Percentiles rank a stretch among this genome's conserved stretches.
These are phyloP conservation scores for Numenius phaeopus DNA, from an alignment of 2,797 vertebrate genomes.

Conservation along the genomic window DNA sequence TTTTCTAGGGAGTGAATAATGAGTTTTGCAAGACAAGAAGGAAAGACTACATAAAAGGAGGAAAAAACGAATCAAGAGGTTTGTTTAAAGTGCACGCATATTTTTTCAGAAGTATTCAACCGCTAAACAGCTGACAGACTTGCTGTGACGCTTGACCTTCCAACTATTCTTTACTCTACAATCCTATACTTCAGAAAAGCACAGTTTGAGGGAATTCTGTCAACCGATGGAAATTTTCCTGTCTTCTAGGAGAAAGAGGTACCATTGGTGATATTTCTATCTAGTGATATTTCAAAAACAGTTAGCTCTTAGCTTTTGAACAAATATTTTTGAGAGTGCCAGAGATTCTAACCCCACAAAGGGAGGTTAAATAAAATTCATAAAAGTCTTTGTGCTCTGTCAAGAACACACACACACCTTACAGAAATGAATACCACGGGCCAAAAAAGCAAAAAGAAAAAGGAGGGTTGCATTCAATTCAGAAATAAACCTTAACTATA, in stretches of 20 bases:
- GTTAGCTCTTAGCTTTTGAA: constrained; percentile 49
- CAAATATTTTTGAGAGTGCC: constrained; percentile 23
- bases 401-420: background rate
- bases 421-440: background rate
- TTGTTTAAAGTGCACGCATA: constrained; percentile 37
- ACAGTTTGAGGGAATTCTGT: constrained; percentile 49
- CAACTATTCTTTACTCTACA: constrained; percentile 29
- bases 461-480: background rate
- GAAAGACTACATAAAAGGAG: constrained; percentile 28
- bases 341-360: background rate
- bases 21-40: constrained; percentile 47
- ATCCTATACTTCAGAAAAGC: constrained; percentile 36
- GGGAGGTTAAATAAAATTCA: background rate
- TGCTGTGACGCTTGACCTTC: constrained; percentile 70
- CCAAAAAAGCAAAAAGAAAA: background rate
- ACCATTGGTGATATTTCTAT: background rate
- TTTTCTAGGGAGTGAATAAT: constrained; percentile 20
- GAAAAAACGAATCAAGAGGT: constrained; percentile 54
- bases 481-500: background rate
- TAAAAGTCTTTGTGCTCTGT: background rate
- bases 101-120: constrained; percentile 69
- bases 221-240: constrained; percentile 43
- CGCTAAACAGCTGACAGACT: constrained; percentile 56
- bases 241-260: constrained; percentile 8
- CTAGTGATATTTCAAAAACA: constrained; percentile 22